A percentile compares a stretch with the other conserved stretches of the same genome.
Conservation (phyloP, 2,888 invertebrate genomes). For the Lordiphosa fenestrarum region DNA sequence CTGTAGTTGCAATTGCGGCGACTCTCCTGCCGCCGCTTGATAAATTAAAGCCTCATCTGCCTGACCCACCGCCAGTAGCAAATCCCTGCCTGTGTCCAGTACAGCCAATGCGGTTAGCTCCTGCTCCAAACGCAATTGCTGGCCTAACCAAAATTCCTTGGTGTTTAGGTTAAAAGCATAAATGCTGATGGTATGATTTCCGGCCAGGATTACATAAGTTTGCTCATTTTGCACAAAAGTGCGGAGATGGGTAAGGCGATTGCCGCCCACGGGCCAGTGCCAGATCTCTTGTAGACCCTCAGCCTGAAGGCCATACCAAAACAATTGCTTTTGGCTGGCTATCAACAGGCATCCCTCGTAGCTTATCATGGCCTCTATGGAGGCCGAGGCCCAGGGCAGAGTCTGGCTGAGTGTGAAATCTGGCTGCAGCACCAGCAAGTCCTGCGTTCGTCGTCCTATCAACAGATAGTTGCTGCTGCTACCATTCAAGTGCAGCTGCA, state of each 20-base stretch:
- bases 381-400: constrained; percentile 60
- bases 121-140: constrained; percentile 67
- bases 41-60: constrained; percentile 66
- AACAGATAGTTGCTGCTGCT: constrained; percentile 56
- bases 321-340: constrained; percentile 50
- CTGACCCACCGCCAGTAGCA: constrained; percentile 76
- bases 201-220: constrained; percentile 63
- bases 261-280: constrained; percentile 69
- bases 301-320: constrained; percentile 63
- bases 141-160: constrained; percentile 77
- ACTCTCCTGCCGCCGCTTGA: constrained; percentile 54
- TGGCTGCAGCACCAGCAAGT: constrained; percentile 58
- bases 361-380: constrained; percentile 62
- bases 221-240: constrained; percentile 60
- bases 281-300: constrained; percentile 57
- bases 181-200: constrained; percentile 65
- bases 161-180: constrained; percentile 68
- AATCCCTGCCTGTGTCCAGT: constrained; percentile 76
- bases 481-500: constrained; percentile 60
- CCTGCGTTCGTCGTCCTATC: constrained; percentile 64
- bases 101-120: constrained; percentile 60
- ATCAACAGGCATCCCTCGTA: constrained; percentile 67
- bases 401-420: constrained; percentile 39
- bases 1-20: constrained; percentile 46
- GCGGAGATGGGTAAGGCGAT: constrained; percentile 47